Percentiles rank a stretch among this genome's conserved stretches.
Evolutionary conservation across 2,888 invertebrate genomes (phyloP).

Genomic region (Philopedon plagiatum): DNA sequence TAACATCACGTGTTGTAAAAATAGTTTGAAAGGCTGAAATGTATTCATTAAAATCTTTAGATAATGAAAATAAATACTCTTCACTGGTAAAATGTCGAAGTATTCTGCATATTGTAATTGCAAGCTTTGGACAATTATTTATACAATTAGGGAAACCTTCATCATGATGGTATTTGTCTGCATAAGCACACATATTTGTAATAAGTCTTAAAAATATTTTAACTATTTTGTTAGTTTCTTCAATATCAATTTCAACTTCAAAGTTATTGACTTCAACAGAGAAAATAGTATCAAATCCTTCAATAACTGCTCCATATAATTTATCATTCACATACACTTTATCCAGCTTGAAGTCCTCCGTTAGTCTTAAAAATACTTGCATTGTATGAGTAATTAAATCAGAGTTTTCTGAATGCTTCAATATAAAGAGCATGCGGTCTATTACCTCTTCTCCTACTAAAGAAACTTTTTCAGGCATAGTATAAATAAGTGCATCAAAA

Average conservation of each 20-base stretch:
- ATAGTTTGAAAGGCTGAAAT: constrained; percentile 59
- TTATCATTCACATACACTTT: constrained; percentile 51
- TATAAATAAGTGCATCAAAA: constrained; percentile 69
- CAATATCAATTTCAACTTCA: constrained; percentile 53
- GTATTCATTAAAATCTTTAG: constrained; percentile 58
- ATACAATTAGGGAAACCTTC: constrained; percentile 44
- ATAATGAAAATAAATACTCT: constrained; percentile 59
- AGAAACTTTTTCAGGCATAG: constrained; percentile 69
- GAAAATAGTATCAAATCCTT: constrained; percentile 56
- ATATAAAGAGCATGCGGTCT: constrained; percentile 77
- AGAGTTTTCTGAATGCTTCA: constrained; percentile 81
- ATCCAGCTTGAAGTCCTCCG: constrained; percentile 56
- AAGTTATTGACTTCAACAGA: constrained; percentile 52
- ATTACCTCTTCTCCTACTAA: constrained; percentile 70
- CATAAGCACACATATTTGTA: constrained; percentile 59
- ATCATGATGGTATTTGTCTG: constrained; percentile 50
- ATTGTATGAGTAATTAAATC: constrained; percentile 73
- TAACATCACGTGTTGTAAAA: constrained; percentile 49
- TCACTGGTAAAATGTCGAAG: constrained; percentile 57
- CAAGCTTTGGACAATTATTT: constrained; percentile 49
- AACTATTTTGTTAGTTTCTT: constrained; percentile 52
- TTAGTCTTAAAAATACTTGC: constrained; percentile 70
- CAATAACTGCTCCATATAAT: constrained; percentile 54
- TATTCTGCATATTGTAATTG: constrained; percentile 53
- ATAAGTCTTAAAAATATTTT: constrained; percentile 58